Evolutionary conservation across 53 echinoderm and acorn worm species (phyloP).

Genomic region (Paracentrotus lividus): DNA sequence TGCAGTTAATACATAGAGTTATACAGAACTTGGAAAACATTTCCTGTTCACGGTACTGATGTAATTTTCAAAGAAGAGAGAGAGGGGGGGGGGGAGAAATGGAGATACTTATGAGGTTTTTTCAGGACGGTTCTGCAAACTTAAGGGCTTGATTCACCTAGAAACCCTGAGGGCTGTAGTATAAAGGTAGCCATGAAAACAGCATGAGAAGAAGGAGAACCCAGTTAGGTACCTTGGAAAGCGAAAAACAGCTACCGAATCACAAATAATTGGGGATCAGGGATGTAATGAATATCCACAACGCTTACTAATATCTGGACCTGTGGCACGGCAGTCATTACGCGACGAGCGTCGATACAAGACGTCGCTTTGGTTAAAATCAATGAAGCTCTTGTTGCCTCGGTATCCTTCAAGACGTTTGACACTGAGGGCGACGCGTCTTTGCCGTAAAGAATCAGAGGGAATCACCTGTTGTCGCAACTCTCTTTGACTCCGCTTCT

Average conservation of each 20-base stretch:
- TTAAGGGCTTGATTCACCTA: background rate
- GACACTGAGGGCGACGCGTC: constrained; percentile 47
- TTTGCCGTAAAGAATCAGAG: constrained; percentile 43
- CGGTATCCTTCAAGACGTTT: constrained; percentile 7
- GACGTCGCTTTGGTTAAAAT: constrained; percentile 38
- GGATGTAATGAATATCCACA: constrained; percentile 40
- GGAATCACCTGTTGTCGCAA: constrained; percentile 65
- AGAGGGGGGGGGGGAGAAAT: too few species aligned
- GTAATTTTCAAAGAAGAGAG: constrained; percentile 19
- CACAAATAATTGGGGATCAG: constrained; percentile 21
- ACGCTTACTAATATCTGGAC: constrained; percentile 18
- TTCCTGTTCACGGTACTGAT: background rate
- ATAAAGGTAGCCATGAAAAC: background rate
- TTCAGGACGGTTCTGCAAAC: background rate
- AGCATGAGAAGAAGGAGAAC: background rate
- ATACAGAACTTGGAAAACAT: too few species aligned
- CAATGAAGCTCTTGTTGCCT: constrained; percentile 31
- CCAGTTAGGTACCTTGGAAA: background rate
- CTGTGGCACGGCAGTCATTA: constrained; percentile 37
- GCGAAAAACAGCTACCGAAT: constrained; percentile 30
- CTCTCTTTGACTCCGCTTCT: constrained; percentile 44
- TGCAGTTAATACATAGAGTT: too few species aligned
- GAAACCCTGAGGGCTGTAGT: background rate
- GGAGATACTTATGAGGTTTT: background rate
- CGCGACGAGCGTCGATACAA: background rate